Base-by-base conservation (phyloP, 2,888 invertebrate genomes). In the Drosophila lacicola region DNA sequence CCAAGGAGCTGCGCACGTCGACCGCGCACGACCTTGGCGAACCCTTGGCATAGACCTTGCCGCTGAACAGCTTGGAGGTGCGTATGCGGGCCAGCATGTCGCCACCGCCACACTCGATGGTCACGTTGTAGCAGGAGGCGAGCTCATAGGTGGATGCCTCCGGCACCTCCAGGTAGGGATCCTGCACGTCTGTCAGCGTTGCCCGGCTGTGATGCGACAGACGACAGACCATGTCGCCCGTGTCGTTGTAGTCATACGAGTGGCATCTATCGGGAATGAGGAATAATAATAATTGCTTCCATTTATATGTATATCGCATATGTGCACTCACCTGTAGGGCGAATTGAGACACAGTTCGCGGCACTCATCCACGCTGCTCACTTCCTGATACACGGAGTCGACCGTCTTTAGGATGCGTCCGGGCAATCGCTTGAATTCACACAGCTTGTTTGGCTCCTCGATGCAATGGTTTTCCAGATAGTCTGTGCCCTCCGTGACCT, bases 11-110 rank as follows among this genome's bases (percentile, higher is more conserved):
- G 89, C 96, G 95, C 58, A 98, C 96, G 91, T 98, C 97, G 77
- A 96, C 95, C 42, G 98, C 96, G 92, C 98, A 98, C 29, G 97
- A 97, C 92, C 97, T 97, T 56, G 98, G 98, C 80, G 97, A 97
- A 70, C 97, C 97, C 92, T 98, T 98, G 70, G 97, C 85, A 34
- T 85, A 85, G 11, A 85, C 85, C 44, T 85, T 85, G 54, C 85
- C 85, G 10, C 73, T 85, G 93, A 98, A 98, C 66, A 98, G 93
- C 92, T 97, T 97, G 78, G 96, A 97, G 61, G 98, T 98, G 92
- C 97, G 96, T 90, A 98, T 97, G 80, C 96, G 95, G 39, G 98
- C 97, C 66, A 98, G 95, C 98, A 98, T 98, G 92, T 98, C 97
- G 57, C 97, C 96, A 33, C 97, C 95, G 61, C 97, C 95, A 91